Conservation (phyloP, 2,888 invertebrate genomes). For the Diplolepis rosae region DNA sequence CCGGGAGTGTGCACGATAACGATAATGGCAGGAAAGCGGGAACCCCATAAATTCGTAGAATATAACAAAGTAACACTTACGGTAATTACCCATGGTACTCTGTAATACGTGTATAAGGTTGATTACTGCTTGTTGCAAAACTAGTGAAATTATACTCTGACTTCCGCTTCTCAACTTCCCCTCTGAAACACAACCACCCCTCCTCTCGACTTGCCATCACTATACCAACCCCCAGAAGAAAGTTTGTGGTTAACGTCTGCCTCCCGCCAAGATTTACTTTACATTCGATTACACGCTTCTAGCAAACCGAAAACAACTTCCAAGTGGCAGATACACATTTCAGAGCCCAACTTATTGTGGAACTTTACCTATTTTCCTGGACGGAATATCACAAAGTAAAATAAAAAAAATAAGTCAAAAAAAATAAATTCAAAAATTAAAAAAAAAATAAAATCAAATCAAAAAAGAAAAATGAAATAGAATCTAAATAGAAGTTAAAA, state of each 20-base stretch:
- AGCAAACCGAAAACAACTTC: slow-evolving; percentile 4
- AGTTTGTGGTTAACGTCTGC: background rate
- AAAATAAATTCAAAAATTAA: no score
- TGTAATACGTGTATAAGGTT: slow-evolving; percentile 9
- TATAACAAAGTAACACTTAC: slow-evolving; percentile 27
- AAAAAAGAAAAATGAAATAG: no score
- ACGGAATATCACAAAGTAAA: no score
- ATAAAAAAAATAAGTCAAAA: no score
- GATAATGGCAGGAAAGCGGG: slow-evolving; percentile 15
- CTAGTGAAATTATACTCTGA: slow-evolving; percentile 15
- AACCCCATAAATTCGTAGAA: slow-evolving; percentile 9
- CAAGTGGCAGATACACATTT: background rate
- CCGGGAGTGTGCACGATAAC: slow-evolving; percentile 11
- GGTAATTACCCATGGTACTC: slow-evolving; percentile 21
- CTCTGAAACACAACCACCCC: background rate
- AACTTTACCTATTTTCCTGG: no score
- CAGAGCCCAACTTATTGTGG: no score
- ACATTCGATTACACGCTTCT: background rate
- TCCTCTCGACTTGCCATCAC: background rate
- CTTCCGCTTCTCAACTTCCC: background rate
- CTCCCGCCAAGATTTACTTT: slow-evolving; percentile 5
- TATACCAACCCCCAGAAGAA: background rate
- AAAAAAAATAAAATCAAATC: no score
- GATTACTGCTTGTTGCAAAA: slow-evolving; percentile 26
- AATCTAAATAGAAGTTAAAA: no score